Conservation (phyloP, 2,113 vertebrate genomes). For the Carollia perspicillata region DNA sequence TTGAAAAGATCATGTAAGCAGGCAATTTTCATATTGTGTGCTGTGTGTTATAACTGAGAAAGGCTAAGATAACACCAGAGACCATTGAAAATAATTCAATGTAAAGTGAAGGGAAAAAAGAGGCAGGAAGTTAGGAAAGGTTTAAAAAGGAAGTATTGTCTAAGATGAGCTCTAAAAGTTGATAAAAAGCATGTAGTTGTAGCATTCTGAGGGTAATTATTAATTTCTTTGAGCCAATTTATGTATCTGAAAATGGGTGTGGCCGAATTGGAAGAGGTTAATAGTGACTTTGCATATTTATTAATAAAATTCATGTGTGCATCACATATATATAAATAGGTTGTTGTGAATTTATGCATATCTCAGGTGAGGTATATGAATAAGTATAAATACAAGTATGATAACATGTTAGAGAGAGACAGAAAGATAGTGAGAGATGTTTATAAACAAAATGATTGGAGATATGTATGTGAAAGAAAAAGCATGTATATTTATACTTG, state of each 20-base stretch:
- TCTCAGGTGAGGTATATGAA: neutral
- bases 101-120: neutral
- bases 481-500: neutral
- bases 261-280: neutral
- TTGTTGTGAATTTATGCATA: neutral
- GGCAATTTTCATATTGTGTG: neutral
- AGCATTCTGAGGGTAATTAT: neutral
- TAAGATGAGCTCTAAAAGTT: neutral
- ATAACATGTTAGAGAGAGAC: neutral
- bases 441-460: neutral
- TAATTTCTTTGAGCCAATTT: neutral
- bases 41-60: neutral
- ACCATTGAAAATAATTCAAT: neutral
- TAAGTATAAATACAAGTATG: neutral
- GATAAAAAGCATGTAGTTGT: neutral
- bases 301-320: neutral
- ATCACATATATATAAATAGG: neutral
- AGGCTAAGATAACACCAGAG: neutral
- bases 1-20: neutral
- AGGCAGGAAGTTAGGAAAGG: neutral
- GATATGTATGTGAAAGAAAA: neutral
- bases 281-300: neutral
- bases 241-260: neutral
- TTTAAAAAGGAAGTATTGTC: neutral
- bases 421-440: neutral